Evolutionary conservation across 2,113 vertebrate species (phyloP).

Genomic region (Elaphurus davidianus): DNA sequence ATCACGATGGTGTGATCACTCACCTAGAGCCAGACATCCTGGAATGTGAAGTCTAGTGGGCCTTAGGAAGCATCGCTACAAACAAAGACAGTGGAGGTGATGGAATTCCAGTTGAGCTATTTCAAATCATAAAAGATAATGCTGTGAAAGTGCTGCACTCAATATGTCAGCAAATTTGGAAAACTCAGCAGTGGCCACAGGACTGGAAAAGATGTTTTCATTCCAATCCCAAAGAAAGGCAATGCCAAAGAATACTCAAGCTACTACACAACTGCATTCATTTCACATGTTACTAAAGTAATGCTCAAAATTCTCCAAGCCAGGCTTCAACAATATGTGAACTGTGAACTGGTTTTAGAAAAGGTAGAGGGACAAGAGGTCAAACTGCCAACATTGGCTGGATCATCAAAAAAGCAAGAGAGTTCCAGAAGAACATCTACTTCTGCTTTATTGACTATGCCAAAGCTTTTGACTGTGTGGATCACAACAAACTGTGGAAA

Average conservation of each 20-base stretch:
- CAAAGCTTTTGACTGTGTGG: no score
- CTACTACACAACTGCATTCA: background rate
- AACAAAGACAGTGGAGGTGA: background rate
- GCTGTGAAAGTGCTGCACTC: background rate
- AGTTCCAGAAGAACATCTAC: no score
- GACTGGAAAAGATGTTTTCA: background rate
- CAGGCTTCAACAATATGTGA: background rate
- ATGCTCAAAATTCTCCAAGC: background rate
- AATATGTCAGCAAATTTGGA: background rate
- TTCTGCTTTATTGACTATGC: no score
- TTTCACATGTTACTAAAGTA: background rate
- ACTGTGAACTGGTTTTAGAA: background rate
- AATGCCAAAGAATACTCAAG: background rate
- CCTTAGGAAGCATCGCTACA: background rate
- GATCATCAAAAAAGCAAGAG: no score
- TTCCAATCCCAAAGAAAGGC: background rate
- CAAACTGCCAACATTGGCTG: no score
- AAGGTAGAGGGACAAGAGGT: no score
- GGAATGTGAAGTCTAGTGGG: background rate
- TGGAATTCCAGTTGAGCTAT: background rate
- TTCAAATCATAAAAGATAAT: background rate
- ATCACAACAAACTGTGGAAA: background rate
- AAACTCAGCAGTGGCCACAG: background rate
- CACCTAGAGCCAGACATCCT: background rate
- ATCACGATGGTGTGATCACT: background rate